phyloP scores from a whole-genome alignment of 2,888 invertebrate genomes.

The Drosophila subquinaria region DNA sequence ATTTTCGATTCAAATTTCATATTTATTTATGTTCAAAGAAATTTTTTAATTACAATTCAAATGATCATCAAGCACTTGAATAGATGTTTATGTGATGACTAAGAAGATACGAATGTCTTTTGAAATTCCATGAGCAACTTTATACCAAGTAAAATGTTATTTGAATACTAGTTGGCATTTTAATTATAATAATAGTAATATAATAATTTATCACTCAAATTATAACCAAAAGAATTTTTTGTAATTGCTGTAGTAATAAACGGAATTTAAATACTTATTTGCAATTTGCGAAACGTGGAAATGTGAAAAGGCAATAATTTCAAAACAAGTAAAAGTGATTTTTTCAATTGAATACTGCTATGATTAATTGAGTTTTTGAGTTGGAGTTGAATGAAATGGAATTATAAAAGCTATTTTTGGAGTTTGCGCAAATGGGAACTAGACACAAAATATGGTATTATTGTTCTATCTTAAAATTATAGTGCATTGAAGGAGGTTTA shows the following conservation, averaged over 20 bases:
- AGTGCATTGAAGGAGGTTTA: no score
- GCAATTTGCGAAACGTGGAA: no score
- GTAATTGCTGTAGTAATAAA: no score
- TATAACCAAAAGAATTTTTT: no score
- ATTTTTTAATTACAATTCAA: neutral
- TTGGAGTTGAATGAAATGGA: neutral
- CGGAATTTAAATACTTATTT: no score
- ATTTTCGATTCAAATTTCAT: conserved; percentile 21
- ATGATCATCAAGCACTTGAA: conserved; percentile 2
- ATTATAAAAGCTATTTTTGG: neutral
- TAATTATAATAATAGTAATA: no score
- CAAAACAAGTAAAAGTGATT: no score
- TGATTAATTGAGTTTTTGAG: neutral
- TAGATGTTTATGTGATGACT: conserved; percentile 2
- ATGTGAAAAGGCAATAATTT: no score
- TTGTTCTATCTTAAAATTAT: no score
- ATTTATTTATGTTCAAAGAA: conserved; percentile 12
- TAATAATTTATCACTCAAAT: no score
- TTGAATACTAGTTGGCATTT: no score
- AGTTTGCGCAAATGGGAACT: neutral
- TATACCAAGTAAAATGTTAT: neutral
- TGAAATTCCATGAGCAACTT: neutral
- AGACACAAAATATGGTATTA: neutral
- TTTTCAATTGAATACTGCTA: neutral
- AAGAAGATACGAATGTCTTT: neutral